Conservation (phyloP, 2,113 vertebrate species). For the Fulmarus glacialis region DNA sequence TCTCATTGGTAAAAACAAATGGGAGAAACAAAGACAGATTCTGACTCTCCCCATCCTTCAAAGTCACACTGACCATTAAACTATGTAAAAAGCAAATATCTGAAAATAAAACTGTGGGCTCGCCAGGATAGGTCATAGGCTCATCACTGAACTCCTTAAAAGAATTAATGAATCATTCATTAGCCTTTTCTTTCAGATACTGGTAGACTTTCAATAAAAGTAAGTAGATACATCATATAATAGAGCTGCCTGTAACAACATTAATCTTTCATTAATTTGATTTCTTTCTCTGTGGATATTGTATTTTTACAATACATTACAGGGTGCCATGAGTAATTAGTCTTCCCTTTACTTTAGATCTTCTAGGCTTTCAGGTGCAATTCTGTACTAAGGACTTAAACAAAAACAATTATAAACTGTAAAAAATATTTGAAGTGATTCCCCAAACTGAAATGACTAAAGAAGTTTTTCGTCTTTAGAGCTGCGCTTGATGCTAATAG, state of each 20-base stretch:
- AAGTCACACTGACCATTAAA: not conserved
- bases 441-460: not conserved
- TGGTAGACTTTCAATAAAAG: constrained; percentile 8
- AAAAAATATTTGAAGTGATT: not conserved
- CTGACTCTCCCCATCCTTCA: not conserved
- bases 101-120: not conserved
- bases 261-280: constrained; percentile 52
- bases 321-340: not conserved
- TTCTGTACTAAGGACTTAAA: not conserved
- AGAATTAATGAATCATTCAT: not conserved
- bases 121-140: not conserved
- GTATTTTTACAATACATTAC: not conserved
- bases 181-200: not conserved
- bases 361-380: not conserved
- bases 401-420: not conserved
- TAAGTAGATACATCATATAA: not conserved
- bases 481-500: not conserved
- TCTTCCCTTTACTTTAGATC: not conserved
- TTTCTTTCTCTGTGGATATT: not conserved
- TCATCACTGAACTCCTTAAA: not conserved
- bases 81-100: not conserved
- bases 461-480: not conserved
- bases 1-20: not conserved
- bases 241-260: constrained; percentile 27
- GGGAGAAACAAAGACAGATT: not conserved